Evolutionary conservation across 2,113 vertebrate species (phyloP), one percentile per base, ranked within the genome.

Genomic region (Fulica atra): DNA sequence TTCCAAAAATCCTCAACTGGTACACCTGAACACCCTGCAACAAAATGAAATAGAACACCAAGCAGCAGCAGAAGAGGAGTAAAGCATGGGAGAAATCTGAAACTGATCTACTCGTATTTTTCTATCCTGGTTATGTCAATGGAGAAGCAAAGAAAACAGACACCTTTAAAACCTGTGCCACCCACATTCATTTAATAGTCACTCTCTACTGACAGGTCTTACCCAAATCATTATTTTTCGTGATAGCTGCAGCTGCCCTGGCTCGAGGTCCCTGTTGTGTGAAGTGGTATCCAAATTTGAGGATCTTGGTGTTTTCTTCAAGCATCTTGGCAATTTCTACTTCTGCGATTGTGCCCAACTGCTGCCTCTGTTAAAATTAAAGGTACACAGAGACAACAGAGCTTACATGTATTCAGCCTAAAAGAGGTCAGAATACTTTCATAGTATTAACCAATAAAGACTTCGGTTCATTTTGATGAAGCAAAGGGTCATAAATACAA

Each of bases 141-240:
- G 68, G 57, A 73, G 57, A 88, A 57, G 48, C 16, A 50, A 50
- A 84, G 87, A 59, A 79, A 10, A 0, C 31, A 74, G 25, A 31
- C 26, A 88, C 4, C 7, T 89, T 68, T 44, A 88, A 40, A 76
- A 53, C 6, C 33, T 76, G 50, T 94, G 23, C 42, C 57, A 71
- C 31, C 33, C 8, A 23, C n/a, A 18, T 18, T 40, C 81, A 84
- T 69, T 80, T 48, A 65, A n/a, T 59, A 92, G 57, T 36, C 48
- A 59, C 29, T 26, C 7, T 38, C 26, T 44, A 56, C 38, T 31
- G 26, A 51, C 10, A 56, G 33, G 10, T 79, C 98, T 98, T 98
- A 99, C 99, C 99, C 89, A 99, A 98, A 97, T 99, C 99, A 25
- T 99, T 99, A 97, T 99, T 99, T 97, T 99, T 99, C 50, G 99